Base-by-base conservation (phyloP, 1,140 invertebrate species). In the Eurytemora carolleeae region DNA sequence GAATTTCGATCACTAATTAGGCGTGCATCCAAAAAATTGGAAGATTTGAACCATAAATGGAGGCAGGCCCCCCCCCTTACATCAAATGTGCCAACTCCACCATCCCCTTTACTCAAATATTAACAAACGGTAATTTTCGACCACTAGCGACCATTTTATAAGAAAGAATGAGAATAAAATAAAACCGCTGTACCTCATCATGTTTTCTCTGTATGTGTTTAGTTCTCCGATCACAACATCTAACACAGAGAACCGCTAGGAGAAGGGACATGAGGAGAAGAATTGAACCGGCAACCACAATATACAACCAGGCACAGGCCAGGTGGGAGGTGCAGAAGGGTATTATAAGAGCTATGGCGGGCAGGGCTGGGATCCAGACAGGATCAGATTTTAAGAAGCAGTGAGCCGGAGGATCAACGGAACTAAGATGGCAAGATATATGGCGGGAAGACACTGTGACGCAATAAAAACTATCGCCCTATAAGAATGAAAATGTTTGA, bases 311-410 rank as follows among this genome's bases (percentile, higher is more conserved):
- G 19, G 16, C 58, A 25, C 58, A 59, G 12, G 18, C 19, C 22
- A 59, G 26, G 25, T 59, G 58, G 26, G 22, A 26, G 26, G 22
- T 24, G 25, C 58, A 59, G 21, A 59, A 59, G 2, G 58, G 58
- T 2, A 59, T 16, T 15, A 19, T 24, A 18, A 26, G 23, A 2
- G 58, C 25, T 16, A 59, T 24, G 1, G 23, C 1, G n/a, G 55
- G 24, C 55, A n/a, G n/a, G n/a, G 55, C 18, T 23, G 18, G 21
- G 21, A 57, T 23, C 21, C 21, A 57, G 24, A 57, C 24, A 22
- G 24, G n/a, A 22, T 18, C 17, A 20, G 55, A 57, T 3, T 18
- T n/a, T 22, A 57, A 18, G 1, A n/a, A 3, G 23, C 55, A 57
- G 22, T 20, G 18, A 19, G 21, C n/a, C 21, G 55, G 55, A n/a